Evolutionary conservation across 2,113 vertebrate species (phyloP), one percentile per base, ranked within the genome.

Genomic region (Brachyistius frenatus): DNA sequence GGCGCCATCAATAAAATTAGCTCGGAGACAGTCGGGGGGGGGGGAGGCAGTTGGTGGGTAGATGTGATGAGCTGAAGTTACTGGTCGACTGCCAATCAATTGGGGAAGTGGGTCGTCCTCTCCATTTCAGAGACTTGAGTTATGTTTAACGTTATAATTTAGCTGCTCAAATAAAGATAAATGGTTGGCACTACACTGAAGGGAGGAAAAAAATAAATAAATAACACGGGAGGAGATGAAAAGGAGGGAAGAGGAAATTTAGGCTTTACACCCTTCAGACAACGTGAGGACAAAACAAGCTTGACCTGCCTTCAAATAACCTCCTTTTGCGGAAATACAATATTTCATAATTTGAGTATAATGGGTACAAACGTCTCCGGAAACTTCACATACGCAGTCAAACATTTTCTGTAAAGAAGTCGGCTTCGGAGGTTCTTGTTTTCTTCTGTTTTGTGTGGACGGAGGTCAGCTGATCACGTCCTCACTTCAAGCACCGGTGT

Each of bases 1-100:
- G 83, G 79, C 9, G 9, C 77, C 79, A 85, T 91, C 85, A 88
- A 89, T 89, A 89, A 86, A 83, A 90, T 90, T 86, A 83, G 73
- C 83, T 33, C 46, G n/a, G 78, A 88, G 73, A 86, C 80, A 83
- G 73, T 55, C 62, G 16, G 6, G 30, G 78, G 60, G 80, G 78
- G 75, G 31, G 2, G 50, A 73, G 78, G 56, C 75, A 64, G 74
- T 83, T 81, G 67, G 67, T 76, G 58, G 75, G 77, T 75, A 78
- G 73, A 70, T 62, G 56, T 74, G 73, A 84, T 74, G 83, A 80
- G 78, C 57, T 80, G 58, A 76, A 84, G 60, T 69, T 73, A 80
- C 81, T 64, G 80, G 65, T 66, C 63, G 69, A 58, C 66, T 76
- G 85, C 71, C 87, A 83, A 61, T 88, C 84, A 78, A 71, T 23